Conservation (phyloP, 1,140 invertebrate species). For the Sipha flava region DNA sequence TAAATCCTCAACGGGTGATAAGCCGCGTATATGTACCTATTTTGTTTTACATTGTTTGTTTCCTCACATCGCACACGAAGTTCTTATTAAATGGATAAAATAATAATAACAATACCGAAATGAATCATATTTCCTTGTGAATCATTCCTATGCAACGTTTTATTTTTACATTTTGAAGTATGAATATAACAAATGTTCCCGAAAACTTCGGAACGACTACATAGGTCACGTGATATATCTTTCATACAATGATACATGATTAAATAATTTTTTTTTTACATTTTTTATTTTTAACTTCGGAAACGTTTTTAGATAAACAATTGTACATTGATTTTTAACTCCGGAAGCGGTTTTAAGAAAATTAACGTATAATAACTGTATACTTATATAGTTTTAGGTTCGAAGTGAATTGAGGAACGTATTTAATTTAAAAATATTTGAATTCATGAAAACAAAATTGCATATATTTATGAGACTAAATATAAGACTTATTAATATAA, state of each 20-base stretch:
- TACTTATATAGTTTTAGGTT: no score
- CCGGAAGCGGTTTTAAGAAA: no score
- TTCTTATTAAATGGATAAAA: slow-evolving; percentile 22
- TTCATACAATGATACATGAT: background rate
- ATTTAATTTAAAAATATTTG: no score
- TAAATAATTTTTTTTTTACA: background rate
- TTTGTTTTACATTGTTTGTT: slow-evolving; percentile 12
- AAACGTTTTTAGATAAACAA: no score
- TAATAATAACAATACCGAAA: slow-evolving; percentile 18
- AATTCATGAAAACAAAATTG: background rate
- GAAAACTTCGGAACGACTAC: background rate
- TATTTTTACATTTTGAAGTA: background rate
- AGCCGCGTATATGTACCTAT: slow-evolving; percentile 10
- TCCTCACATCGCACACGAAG: slow-evolving; percentile 25
- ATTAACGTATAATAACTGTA: no score
- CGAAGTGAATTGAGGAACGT: no score
- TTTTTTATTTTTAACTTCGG: no score
- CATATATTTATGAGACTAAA: no score
- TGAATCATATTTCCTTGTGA: slow-evolving; percentile 24
- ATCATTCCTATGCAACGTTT: background rate
- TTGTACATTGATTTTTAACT: no score
- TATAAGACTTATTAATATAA: background rate
- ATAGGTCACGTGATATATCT: background rate
- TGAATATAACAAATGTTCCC: background rate
- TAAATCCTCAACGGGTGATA: slow-evolving; percentile 28